A percentile compares a stretch with the other conserved stretches of the same genome.
phyloP scores from a whole-genome alignment of 1,140 invertebrate species.

The Acarapis woodi region DNA sequence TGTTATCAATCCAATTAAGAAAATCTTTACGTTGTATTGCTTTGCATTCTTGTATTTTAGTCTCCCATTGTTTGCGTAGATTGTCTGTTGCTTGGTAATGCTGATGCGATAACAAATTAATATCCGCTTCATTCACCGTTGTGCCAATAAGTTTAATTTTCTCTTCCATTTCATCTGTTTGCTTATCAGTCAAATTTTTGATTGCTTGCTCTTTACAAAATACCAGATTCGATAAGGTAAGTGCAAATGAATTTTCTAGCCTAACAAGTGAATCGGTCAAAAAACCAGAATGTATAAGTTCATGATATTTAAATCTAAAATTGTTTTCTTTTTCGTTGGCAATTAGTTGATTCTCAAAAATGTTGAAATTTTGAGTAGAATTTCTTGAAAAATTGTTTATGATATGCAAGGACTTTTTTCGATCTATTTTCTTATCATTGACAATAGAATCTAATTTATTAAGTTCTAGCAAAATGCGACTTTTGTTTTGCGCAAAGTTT shows the following conservation, averaged over 20 bases:
- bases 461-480: too few relatives aligned
- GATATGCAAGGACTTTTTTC: too few relatives aligned
- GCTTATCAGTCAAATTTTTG: constrained; percentile 30
- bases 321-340: constrained; percentile 17
- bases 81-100: constrained; percentile 47
- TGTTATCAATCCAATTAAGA: constrained; percentile 42
- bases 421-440: too few relatives aligned
- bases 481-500: too few relatives aligned
- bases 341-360: too few relatives aligned
- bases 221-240: constrained; percentile 32
- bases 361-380: too few relatives aligned
- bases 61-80: constrained; percentile 41
- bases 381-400: too few relatives aligned
- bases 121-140: constrained; percentile 36
- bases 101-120: constrained; percentile 36
- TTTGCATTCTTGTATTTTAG: constrained; percentile 34
- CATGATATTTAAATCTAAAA: constrained; percentile 46
- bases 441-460: too few relatives aligned
- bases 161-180: constrained; percentile 36
- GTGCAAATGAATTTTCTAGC: constrained; percentile 43
- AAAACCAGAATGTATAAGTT: constrained; percentile 46
- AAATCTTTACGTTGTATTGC: constrained; percentile 41
- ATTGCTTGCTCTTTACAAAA: constrained; percentile 31
- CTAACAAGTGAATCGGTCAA: constrained; percentile 36
- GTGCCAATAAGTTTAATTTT: constrained; percentile 30